Base-by-base conservation (phyloP, 2,797 vertebrate genomes). In the Euphonia xanthogaster region DNA sequence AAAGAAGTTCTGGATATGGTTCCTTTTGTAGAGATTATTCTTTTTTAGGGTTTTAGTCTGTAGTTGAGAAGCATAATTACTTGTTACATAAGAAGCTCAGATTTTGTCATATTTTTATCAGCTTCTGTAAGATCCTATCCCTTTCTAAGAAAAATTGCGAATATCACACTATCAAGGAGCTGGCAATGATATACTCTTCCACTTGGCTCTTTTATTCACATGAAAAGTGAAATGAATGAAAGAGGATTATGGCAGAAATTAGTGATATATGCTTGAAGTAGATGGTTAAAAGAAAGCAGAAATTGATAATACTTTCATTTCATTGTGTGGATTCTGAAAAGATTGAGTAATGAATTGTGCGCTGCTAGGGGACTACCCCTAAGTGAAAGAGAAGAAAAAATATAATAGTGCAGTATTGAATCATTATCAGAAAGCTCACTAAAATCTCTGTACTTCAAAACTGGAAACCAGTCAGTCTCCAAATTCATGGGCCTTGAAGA, bases 51-150 rank as follows among this genome's bases (percentile, higher is more conserved):
- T 39, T 77, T 87, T 72, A 77, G 11, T 67, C 27, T 76, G 3
- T 44, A 71, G 37, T 30, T 82, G 68, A 61, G 67, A 74, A 73
- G 25, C 13, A 18, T 67, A 81, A 94, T 86, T 93, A 30, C 22
- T 73, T 78, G 19, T 82, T 95, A 82, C 16, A 11, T 67, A 76
- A 88, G 84, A 62, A 79, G 48, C 63, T 94, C n/a, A 54, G 51
- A 89, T 91, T 87, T 87, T 83, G 45, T 80, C 25, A 8, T 77
- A n/a, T 76, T 95, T 93, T 91, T 83, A 39, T 77, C 54, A 88
- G 42, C 58, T 83, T 83, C 57, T 94, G 61, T 30, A 83, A 68
- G 75, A 55, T 88, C 45, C 35, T 6, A 2, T 73, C 10, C 11
- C 47, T 85, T 89, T 86, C 33, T 51, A 71, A 68, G 80, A 93